A percentile compares a stretch with the other conserved stretches of the same genome.
phyloP scores from a whole-genome alignment of 2,888 invertebrate species.

The Phrixothrix hirtus region DNA sequence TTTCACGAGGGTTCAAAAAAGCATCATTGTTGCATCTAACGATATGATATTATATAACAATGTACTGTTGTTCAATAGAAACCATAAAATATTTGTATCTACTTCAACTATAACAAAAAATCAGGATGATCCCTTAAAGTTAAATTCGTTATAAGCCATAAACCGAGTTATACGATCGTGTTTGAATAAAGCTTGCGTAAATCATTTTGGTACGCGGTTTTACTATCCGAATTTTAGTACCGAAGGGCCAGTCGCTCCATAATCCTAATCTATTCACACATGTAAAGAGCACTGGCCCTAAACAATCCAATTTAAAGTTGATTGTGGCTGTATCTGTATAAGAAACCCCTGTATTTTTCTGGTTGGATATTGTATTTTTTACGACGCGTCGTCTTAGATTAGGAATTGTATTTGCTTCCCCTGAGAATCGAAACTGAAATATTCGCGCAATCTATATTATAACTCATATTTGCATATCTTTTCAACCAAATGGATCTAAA shows the following conservation, averaged over 20 bases:
- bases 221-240: constrained; percentile 49
- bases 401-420: constrained; percentile 45
- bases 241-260: constrained; percentile 44
- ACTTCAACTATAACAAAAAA: constrained; percentile 30
- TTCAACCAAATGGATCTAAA: constrained; percentile 47
- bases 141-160: constrained; percentile 51
- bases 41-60: too few relatives aligned
- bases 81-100: constrained; percentile 14
- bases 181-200: constrained; percentile 46
- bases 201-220: constrained; percentile 42
- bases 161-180: constrained; percentile 45
- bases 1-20: constrained; percentile 3
- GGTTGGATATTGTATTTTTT: constrained; percentile 50
- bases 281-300: constrained; percentile 41
- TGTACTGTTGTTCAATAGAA: not conserved
- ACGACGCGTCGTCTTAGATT: constrained; percentile 50
- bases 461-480: constrained; percentile 53
- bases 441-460: constrained; percentile 51
- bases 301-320: constrained; percentile 47
- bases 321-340: constrained; percentile 38
- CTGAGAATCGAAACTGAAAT: constrained; percentile 43
- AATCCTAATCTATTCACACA: constrained; percentile 48
- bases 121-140: constrained; percentile 42
- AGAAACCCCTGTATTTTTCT: constrained; percentile 30
- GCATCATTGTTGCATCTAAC: too few relatives aligned